Conservation (phyloP, 30 jellyfish, hydroid and myxozoan species). For the Aurelia sp. region DNA sequence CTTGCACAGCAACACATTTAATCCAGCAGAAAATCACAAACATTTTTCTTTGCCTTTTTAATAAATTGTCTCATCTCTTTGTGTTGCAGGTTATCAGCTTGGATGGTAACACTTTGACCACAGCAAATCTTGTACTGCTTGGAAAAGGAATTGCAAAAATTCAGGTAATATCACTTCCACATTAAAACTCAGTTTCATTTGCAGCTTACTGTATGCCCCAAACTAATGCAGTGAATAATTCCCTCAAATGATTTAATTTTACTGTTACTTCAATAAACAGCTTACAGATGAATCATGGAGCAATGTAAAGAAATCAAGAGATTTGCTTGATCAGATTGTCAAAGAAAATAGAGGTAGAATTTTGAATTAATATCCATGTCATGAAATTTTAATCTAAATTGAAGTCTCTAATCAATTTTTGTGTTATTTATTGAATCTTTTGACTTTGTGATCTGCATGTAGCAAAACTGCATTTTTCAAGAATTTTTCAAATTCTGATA, state of each 20-base stretch:
- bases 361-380: not conserved
- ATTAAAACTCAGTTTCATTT: not conserved
- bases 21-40: not conserved
- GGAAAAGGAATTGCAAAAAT: constrained; percentile 74
- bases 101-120: constrained; percentile 79
- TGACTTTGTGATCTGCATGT: no score
- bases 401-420: not conserved
- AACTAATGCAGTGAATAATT: not conserved
- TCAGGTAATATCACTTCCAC: constrained; percentile 27
- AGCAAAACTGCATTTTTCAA: no score
- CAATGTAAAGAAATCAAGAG: constrained; percentile 77
- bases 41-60: not conserved
- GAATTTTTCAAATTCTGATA: no score
- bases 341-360: constrained; percentile 75
- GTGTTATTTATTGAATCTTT: not conserved
- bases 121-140: constrained; percentile 70
- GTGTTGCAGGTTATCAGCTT: constrained; percentile 20
- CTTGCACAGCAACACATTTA: not conserved
- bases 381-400: not conserved
- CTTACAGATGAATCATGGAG: constrained; percentile 69
- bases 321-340: constrained; percentile 71
- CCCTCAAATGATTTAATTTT: no score
- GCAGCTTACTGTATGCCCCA: not conserved
- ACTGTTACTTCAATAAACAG: constrained; percentile 20
- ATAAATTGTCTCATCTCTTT: not conserved